Evolutionary conservation across 1,140 invertebrate genomes (phyloP).

Genomic region (Acromyrmex charruanus): DNA sequence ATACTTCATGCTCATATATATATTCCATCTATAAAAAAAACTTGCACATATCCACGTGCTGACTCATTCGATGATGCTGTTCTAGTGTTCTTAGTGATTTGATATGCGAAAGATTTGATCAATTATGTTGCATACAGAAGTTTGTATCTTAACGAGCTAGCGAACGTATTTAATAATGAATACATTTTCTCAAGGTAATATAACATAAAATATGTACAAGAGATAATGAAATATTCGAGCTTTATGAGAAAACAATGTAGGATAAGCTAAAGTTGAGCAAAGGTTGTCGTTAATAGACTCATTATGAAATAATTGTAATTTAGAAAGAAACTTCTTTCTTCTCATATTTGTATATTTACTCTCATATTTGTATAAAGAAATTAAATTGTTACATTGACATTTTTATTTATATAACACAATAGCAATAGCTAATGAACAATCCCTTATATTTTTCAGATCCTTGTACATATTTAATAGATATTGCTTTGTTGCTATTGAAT

Average conservation of each 20-base stretch:
- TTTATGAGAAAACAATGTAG: slow-evolving; percentile 18
- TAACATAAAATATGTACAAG: slow-evolving; percentile 49
- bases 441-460: neutral
- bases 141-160: slow-evolving; percentile 23
- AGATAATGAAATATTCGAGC: slow-evolving; percentile 23
- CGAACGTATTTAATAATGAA: slow-evolving; percentile 19
- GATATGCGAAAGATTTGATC: slow-evolving; percentile 24
- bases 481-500: slow-evolving; percentile 42
- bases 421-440: neutral
- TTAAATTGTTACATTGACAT: neutral
- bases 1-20: neutral
- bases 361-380: no score
- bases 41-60: slow-evolving; percentile 5
- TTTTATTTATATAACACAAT: neutral
- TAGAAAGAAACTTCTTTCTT: neutral
- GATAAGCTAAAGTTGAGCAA: slow-evolving; percentile 8
- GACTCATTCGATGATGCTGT: slow-evolving; percentile 32
- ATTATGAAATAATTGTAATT: slow-evolving; percentile 5
- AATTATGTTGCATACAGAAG: slow-evolving; percentile 26
- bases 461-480: slow-evolving; percentile 49
- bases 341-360: neutral
- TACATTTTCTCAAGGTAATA: slow-evolving; percentile 27
- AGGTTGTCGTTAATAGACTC: neutral
- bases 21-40: slow-evolving; percentile 5
- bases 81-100: slow-evolving; percentile 29